Percentiles rank a stretch among this genome's conserved stretches.
phyloP scores from a whole-genome alignment of 1,140 invertebrate genomes.

The Temnothorax longispinosus region DNA sequence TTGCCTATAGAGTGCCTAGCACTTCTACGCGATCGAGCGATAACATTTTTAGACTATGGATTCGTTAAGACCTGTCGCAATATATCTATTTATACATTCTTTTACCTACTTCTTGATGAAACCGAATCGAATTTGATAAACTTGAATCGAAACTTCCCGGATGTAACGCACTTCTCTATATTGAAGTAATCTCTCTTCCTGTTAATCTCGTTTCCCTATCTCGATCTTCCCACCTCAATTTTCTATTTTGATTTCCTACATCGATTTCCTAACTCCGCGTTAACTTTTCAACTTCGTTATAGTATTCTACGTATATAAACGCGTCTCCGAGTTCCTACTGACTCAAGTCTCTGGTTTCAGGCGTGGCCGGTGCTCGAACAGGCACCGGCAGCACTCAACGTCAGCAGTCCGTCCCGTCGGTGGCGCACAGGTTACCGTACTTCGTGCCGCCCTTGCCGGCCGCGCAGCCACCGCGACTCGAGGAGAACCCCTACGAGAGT shows the following conservation, averaged over 20 bases:
- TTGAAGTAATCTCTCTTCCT: not conserved
- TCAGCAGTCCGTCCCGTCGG: constrained; percentile 81
- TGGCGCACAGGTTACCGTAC: constrained; percentile 85
- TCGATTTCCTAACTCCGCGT: not conserved
- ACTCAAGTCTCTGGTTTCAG: constrained; percentile 66
- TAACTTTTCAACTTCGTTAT: constrained; percentile 12
- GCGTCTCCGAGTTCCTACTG: not conserved
- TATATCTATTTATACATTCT: constrained; percentile 12
- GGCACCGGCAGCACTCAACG: constrained; percentile 76
- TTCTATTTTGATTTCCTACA: not conserved
- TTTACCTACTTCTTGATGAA: not conserved
- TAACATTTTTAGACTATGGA: not conserved
- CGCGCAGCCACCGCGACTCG: constrained; percentile 74
- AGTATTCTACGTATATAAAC: not conserved
- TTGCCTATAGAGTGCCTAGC: not conserved
- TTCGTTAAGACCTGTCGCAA: not conserved
- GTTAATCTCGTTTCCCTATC: not conserved
- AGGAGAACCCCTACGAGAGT: constrained; percentile 86
- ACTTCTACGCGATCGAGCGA: not conserved
- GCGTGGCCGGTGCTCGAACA: constrained; percentile 80
- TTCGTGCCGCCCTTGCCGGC: constrained; percentile 84
- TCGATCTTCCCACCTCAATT: not conserved
- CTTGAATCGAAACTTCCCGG: not conserved
- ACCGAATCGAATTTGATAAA: constrained; percentile 10
- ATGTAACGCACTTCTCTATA: not conserved